Percentiles rank a stretch among this genome's conserved stretches.
phyloP scores from a whole-genome alignment of 2,888 invertebrate genomes.

The Argyresthia goedartella region DNA sequence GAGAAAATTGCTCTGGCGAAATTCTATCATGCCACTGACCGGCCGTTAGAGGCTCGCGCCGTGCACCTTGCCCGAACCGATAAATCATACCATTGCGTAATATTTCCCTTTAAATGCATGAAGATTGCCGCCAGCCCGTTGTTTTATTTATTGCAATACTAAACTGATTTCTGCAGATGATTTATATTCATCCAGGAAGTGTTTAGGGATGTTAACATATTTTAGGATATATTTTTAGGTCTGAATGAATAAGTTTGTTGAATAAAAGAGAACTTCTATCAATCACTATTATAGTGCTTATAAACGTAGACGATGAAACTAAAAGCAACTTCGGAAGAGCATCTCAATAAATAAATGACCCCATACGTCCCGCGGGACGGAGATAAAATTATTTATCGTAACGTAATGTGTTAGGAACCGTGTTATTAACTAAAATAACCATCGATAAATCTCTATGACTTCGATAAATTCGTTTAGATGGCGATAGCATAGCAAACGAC shows the following conservation, averaged over 20 bases:
- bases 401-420: no score
- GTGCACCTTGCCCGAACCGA: constrained; percentile 63
- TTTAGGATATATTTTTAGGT: no score
- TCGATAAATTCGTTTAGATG: constrained; percentile 47
- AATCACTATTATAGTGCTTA: no score
- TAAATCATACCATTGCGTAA: constrained; percentile 69
- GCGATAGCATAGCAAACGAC: constrained; percentile 8
- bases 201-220: constrained; percentile 22
- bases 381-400: no score
- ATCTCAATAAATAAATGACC: no score
- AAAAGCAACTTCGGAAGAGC: no score
- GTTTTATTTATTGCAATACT: constrained; percentile 55
- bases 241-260: no score
- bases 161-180: constrained; percentile 56
- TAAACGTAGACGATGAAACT: no score
- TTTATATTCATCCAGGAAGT: constrained; percentile 33
- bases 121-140: constrained; percentile 38
- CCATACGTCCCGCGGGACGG: no score
- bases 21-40: constrained; percentile 49
- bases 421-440: constrained; percentile 42
- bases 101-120: constrained; percentile 61
- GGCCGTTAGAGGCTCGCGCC: constrained; percentile 53
- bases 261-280: no score
- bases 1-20: constrained; percentile 53
- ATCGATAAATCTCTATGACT: constrained; percentile 51